Conservation (phyloP, 2,888 invertebrate species). For the Drosophila glabriapex region DNA sequence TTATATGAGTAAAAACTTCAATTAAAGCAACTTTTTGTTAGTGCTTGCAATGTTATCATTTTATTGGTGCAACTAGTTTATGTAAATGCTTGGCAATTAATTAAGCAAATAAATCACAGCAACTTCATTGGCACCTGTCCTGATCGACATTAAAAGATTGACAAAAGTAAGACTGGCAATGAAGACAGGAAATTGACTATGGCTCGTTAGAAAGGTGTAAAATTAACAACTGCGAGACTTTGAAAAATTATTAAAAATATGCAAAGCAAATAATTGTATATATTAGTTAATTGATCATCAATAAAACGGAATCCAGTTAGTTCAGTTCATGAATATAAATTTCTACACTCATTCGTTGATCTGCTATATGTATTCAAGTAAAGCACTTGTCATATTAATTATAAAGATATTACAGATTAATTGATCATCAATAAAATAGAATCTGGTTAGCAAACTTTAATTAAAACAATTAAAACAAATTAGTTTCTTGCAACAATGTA, state of each 20-base stretch:
- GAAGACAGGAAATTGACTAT: neutral
- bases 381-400: neutral
- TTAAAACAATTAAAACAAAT: neutral
- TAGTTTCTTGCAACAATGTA: neutral
- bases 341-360: neutral
- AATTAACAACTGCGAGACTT: neutral
- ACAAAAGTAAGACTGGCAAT: constrained; percentile 1
- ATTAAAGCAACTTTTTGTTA: constrained; percentile 64
- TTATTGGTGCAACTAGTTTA: constrained; percentile 50
- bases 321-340: neutral
- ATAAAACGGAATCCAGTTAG: neutral
- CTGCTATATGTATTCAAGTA: neutral
- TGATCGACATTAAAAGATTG: constrained; percentile 24
- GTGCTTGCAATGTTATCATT: constrained; percentile 28
- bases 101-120: constrained; percentile 69
- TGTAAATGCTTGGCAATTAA: constrained; percentile 67
- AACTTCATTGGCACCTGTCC: constrained; percentile 43
- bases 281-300: constrained; percentile 15
- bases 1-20: constrained; percentile 33
- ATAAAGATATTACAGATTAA: neutral
- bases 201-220: constrained; percentile 4
- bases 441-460: neutral
- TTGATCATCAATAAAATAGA: neutral
- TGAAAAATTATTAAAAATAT: neutral
- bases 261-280: constrained; percentile 2